phyloP scores from a whole-genome alignment of 2,797 vertebrate genomes.

The Cottoperca gobio region DNA sequence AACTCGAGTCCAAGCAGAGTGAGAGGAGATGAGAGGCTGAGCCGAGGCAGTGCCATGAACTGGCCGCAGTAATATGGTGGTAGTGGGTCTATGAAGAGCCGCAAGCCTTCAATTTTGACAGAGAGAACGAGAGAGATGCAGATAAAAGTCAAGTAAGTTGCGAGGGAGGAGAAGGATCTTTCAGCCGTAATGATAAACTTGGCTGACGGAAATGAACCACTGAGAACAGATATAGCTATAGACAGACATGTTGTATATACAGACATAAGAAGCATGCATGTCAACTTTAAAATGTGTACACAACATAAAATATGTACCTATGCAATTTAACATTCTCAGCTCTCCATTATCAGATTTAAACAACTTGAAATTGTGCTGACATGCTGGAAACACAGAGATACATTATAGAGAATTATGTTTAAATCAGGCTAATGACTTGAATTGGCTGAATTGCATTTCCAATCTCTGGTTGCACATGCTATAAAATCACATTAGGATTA shows the following conservation, averaged over 20 bases:
- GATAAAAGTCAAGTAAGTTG: slow-evolving; percentile 7
- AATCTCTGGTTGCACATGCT: no score
- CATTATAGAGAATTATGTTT: background rate
- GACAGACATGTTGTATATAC: slow-evolving; percentile 37
- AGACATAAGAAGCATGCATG: slow-evolving; percentile 28
- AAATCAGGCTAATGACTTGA: slow-evolving; percentile 6
- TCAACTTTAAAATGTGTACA: slow-evolving; percentile 21
- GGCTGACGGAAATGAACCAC: slow-evolving; percentile 19
- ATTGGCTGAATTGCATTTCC: background rate
- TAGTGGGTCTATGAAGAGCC: slow-evolving; percentile 36
- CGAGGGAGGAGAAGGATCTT: slow-evolving; percentile 19
- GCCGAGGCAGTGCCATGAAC: slow-evolving; percentile 40
- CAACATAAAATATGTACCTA: background rate
- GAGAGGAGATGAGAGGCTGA: slow-evolving; percentile 40
- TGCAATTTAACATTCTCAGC: background rate
- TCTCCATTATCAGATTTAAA: background rate
- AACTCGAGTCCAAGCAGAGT: background rate
- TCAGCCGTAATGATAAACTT: slow-evolving; percentile 62
- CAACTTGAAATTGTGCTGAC: background rate
- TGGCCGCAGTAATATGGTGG: slow-evolving; percentile 43
- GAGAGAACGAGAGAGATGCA: slow-evolving; percentile 6
- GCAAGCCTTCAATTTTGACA: slow-evolving; percentile 60
- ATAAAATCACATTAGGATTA: no score
- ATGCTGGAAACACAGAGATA: background rate
- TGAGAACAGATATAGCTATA: slow-evolving; percentile 35